phyloP scores from a whole-genome alignment of 2,797 vertebrate genomes.

The Siniperca scherzeri region DNA sequence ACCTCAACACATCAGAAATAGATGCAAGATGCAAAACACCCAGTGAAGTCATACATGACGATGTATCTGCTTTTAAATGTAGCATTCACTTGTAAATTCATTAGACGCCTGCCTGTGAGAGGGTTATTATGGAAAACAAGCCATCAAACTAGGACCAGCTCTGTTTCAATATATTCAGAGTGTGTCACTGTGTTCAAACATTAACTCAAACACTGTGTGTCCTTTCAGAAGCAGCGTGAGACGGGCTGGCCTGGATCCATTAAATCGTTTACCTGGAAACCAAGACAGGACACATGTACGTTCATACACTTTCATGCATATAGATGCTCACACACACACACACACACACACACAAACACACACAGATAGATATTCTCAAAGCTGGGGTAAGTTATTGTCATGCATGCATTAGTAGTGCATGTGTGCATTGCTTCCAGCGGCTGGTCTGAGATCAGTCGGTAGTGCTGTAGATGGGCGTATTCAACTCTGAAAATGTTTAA shows the following conservation, averaged over 20 bases:
- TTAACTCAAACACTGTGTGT: conserved; percentile 77
- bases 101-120: conserved; percentile 31
- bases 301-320: conserved; percentile 20
- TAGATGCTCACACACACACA: not conserved
- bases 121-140: conserved; percentile 65
- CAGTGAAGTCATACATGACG: conserved; percentile 19
- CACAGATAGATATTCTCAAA: not conserved
- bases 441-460: conserved; percentile 61
- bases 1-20: conserved; percentile 2
- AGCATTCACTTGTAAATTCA: conserved; percentile 57
- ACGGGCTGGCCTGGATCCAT: conserved; percentile 52
- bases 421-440: conserved; percentile 22
- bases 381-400: not conserved
- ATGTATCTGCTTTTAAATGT: conserved; percentile 33
- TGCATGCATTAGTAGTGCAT: conserved; percentile 15
- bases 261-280: conserved; percentile 76
- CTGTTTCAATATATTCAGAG: conserved; percentile 77
- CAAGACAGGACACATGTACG: conserved; percentile 66
- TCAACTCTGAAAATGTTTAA: conserved; percentile 82
- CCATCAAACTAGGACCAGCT: conserved; percentile 45
- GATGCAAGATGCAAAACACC: conserved; percentile 33
- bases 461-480: conserved; percentile 69
- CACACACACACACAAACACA: conserved; percentile 3
- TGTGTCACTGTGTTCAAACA: conserved; percentile 82
- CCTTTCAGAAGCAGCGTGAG: conserved; percentile 63